These are phyloP conservation scores for Melopsittacus undulatus DNA, from an alignment of 2,797 vertebrate genomes.

Conservation along the genomic window DNA sequence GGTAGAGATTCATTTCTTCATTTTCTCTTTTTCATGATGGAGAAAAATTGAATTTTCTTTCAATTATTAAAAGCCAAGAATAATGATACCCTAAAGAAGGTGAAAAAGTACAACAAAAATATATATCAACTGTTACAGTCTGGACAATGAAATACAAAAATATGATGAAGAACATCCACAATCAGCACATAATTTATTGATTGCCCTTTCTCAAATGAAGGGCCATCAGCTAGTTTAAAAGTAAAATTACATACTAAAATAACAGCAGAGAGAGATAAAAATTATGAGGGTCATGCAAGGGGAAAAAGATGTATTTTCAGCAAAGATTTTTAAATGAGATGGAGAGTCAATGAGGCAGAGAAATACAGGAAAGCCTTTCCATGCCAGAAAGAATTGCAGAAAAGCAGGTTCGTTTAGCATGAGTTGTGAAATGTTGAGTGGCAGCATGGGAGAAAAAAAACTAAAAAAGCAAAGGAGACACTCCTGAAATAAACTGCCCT, in stretches of 20 bases:
- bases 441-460: not conserved
- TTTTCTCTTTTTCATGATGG: not conserved
- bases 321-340: constrained; percentile 68
- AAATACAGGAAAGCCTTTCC: constrained; percentile 32
- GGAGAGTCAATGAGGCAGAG: constrained; percentile 60
- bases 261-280: constrained; percentile 60
- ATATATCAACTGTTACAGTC: not conserved
- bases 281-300: constrained; percentile 65
- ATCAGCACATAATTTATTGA: constrained; percentile 66
- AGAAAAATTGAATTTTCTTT: constrained; percentile 3
- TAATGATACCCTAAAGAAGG: constrained; percentile 15
- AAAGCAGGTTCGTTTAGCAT: constrained; percentile 16
- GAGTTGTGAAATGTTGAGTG: not conserved
- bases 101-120: constrained; percentile 43
- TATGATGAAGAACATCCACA: constrained; percentile 43
- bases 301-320: constrained; percentile 68
- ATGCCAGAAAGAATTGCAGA: constrained; percentile 5
- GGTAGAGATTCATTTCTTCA: not conserved
- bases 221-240: constrained; percentile 60
- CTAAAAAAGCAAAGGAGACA: not conserved
- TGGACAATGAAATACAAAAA: constrained; percentile 50
- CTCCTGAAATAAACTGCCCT: constrained; percentile 17
- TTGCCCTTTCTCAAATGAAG: constrained; percentile 32
- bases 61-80: constrained; percentile 22
- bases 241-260: constrained; percentile 61